A percentile compares a stretch with the other conserved stretches of the same genome.
Evolutionary conservation across 2,888 invertebrate genomes (phyloP).

Genomic region (Ptychoptera albimana): DNA sequence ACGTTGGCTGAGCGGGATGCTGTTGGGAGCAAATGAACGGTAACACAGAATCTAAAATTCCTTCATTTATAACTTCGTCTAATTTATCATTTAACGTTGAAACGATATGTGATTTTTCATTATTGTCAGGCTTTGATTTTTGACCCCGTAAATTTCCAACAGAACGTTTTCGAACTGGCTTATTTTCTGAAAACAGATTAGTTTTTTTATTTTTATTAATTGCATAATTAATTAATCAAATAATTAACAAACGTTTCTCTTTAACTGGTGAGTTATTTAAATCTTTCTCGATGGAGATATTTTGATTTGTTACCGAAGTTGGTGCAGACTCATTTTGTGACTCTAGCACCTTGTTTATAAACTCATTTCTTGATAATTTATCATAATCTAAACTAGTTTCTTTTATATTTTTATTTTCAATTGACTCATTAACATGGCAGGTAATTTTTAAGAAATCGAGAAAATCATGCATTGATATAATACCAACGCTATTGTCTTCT

Average conservation of each 20-base stretch:
- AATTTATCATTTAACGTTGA: slow-evolving; percentile 23
- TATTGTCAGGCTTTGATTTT: slow-evolving; percentile 6
- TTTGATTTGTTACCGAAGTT: neutral
- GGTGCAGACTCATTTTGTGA: neutral
- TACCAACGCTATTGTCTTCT: neutral
- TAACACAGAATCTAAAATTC: slow-evolving; percentile 64
- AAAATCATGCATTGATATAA: slow-evolving; percentile 26
- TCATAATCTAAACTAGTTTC: slow-evolving; percentile 17
- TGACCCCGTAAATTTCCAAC: neutral
- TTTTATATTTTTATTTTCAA: slow-evolving; percentile 8
- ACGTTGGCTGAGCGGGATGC: neutral
- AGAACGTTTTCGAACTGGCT: slow-evolving; percentile 2
- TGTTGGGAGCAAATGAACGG: slow-evolving; percentile 44
- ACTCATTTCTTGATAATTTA: slow-evolving; percentile 21
- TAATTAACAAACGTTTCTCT: slow-evolving; percentile 2
- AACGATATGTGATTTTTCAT: slow-evolving; percentile 15
- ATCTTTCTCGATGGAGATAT: neutral
- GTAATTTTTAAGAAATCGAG: slow-evolving; percentile 29
- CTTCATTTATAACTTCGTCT: slow-evolving; percentile 57
- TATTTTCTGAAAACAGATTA: neutral
- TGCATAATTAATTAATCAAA: too few species aligned
- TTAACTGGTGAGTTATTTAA: neutral
- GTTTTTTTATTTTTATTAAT: too few species aligned
- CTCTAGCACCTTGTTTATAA: slow-evolving; percentile 22
- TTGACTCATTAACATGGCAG: slow-evolving; percentile 29